These are phyloP conservation scores for Carterocephalus palaemon DNA, from an alignment of 2,888 invertebrate species.

Conservation along the genomic window DNA sequence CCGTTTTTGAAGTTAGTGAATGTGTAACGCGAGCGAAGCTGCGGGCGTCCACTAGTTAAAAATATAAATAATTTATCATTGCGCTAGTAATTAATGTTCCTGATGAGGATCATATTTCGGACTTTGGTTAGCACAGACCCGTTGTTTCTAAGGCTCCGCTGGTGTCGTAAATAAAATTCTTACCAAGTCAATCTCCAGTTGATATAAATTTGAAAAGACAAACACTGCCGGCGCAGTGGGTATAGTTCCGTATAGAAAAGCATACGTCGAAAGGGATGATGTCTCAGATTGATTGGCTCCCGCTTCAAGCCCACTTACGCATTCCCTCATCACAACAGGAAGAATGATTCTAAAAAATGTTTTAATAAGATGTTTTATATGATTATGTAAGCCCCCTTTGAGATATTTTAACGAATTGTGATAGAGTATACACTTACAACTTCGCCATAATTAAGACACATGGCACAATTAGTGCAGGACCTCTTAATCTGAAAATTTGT, in stretches of 20 bases:
- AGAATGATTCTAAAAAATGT: constrained; percentile 82
- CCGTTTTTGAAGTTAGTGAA: no score
- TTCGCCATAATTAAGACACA: constrained; percentile 93
- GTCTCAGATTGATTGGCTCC: constrained; percentile 86
- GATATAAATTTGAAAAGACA: constrained; percentile 93
- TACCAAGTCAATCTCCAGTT: constrained; percentile 91
- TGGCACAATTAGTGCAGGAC: constrained; percentile 88
- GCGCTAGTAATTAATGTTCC: no score
- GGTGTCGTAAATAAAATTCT: constrained; percentile 42
- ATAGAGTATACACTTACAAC: constrained; percentile 80
- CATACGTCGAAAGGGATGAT: constrained; percentile 91
- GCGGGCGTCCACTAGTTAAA: no score
- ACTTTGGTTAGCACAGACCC: no score
- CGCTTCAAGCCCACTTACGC: constrained; percentile 86
- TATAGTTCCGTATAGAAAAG: constrained; percentile 96
- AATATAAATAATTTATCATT: no score
- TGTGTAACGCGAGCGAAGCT: no score
- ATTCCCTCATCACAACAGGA: constrained; percentile 92
- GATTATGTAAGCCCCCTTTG: no score
- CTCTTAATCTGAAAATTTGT: constrained; percentile 87
- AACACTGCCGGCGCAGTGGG: constrained; percentile 98
- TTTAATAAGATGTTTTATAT: background rate
- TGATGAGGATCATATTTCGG: no score
- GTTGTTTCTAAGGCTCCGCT: no score
- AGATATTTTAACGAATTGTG: background rate